Evolutionary conservation across 1,140 invertebrate genomes (phyloP).

Genomic region (Harpegnathos saltator): DNA sequence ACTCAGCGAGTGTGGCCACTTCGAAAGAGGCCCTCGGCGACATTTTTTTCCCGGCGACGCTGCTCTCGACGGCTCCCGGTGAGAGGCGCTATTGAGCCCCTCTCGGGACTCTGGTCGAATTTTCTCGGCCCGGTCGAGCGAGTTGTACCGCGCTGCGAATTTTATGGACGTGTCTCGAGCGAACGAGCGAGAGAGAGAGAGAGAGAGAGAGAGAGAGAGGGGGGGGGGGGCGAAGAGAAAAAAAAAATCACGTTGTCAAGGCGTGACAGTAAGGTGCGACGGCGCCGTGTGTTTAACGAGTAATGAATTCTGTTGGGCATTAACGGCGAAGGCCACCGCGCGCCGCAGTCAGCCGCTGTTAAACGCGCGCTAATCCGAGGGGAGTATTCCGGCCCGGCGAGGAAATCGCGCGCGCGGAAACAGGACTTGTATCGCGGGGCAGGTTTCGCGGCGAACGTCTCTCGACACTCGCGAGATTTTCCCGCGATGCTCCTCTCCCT

Average conservation of each 20-base stretch:
- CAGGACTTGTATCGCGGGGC: conserved; percentile 26
- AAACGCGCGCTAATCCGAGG: conserved; percentile 40
- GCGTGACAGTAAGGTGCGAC: conserved; percentile 41
- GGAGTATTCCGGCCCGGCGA: conserved; percentile 10
- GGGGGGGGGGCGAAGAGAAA: not conserved
- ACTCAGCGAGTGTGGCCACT: too few species aligned
- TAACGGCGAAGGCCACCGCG: conserved; percentile 50
- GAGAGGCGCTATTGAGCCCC: conserved; percentile 30
- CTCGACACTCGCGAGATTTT: too few species aligned
- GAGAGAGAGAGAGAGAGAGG: not conserved
- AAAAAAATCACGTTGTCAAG: not conserved
- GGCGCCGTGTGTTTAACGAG: conserved; percentile 55
- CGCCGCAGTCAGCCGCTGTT: conserved; percentile 34
- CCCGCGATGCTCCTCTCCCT: too few species aligned
- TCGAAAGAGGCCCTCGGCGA: conserved; percentile 19
- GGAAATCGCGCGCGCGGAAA: conserved; percentile 41
- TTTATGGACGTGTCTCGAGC: too few species aligned
- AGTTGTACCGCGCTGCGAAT: conserved; percentile 7
- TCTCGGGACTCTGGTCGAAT: not conserved
- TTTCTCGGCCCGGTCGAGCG: conserved; percentile 27
- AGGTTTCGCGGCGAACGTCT: conserved; percentile 17
- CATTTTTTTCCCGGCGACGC: conserved; percentile 37
- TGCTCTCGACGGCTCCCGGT: conserved; percentile 43
- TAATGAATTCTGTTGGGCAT: conserved; percentile 56
- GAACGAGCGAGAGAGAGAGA: not conserved